Evolutionary conservation across 1,140 invertebrate species (phyloP), one percentile per base, ranked within the genome.

Genomic region (Steinernema feltiae): DNA sequence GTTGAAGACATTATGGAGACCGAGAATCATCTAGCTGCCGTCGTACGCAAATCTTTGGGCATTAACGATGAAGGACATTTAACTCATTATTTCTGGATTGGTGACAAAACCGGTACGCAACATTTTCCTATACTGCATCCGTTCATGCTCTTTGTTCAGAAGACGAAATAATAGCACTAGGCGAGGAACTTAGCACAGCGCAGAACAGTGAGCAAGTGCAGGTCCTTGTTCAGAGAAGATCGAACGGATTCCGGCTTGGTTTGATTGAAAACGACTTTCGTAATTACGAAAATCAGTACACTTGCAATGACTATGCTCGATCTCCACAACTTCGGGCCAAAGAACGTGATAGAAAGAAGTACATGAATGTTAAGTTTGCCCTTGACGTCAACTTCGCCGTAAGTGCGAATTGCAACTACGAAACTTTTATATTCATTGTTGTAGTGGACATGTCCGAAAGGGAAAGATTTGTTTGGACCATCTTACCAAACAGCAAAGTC

Each of bases 341-440:
- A 74, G 32, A 48, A 29, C 15, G 24, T 18, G 78, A 79, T 30
- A 73, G 72, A 30, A 79, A 75, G 73, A 79, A 79, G 71, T 79
- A 79, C 71, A 74, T 79, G 72, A 30, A 69, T 21, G 71, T 70
- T 0, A 69, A 73, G n/a, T 79, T 79, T 31, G 76, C 72, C 30
- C 74, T 76, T 30, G 30, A 48, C 21, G 74, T 76, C 30, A 74
- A 30, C 32, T 73, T 73, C 21, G 31, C 53, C n/a, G 71, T 73
- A 75, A 27, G 70, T 75, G 7, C 24, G 35, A 15, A 7, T 63
- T 17, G 3, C 15, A 27, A 27, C 7, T 3, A 15, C 53, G n/a
- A 30, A 73, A 24, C 17, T 18, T 74, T 73, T 3, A 73, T 30
- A 73, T 76, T 74, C 3, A 7, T 18, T 74, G 69, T n/a, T 75